Evolutionary conservation across 2,797 vertebrate genomes (phyloP).

Genomic region (Brotula barbata): DNA sequence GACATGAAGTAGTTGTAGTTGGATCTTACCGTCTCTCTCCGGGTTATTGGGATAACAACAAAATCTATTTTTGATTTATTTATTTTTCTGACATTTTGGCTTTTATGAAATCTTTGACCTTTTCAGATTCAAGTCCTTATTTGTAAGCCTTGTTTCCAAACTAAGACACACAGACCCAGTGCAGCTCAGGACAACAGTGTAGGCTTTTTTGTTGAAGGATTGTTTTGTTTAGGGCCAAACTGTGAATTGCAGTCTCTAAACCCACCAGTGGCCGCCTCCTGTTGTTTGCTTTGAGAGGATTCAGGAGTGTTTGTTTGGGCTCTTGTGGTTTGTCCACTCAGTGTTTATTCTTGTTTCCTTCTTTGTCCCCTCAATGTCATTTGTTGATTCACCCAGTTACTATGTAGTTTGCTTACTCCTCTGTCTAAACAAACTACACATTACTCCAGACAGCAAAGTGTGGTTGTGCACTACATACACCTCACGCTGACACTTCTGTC

Average conservation of each 20-base stretch:
- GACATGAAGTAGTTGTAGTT: no score
- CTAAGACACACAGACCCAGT: neutral
- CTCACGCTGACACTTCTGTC: neutral
- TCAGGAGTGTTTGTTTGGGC: slow-evolving; percentile 12
- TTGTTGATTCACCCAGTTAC: slow-evolving; percentile 28
- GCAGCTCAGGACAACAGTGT: slow-evolving; percentile 4
- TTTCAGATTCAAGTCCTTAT: slow-evolving; percentile 25
- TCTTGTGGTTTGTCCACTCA: slow-evolving; percentile 1
- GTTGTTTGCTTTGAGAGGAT: neutral
- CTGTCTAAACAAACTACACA: slow-evolving; percentile 4
- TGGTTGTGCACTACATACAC: neutral
- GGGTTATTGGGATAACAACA: no score
- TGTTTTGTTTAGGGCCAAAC: slow-evolving; percentile 11
- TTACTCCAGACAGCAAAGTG: neutral
- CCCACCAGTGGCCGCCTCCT: neutral
- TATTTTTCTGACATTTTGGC: slow-evolving; percentile 39
- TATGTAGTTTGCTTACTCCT: slow-evolving; percentile 5
- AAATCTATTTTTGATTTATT: no score
- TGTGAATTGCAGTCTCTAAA: slow-evolving; percentile 10
- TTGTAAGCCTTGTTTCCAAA: slow-evolving; percentile 19
- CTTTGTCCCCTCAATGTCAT: slow-evolving; percentile 6
- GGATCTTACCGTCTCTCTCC: no score
- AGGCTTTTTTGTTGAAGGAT: neutral
- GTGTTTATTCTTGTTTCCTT: slow-evolving; percentile 20
- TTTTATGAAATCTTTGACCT: slow-evolving; percentile 38